phyloP scores from a whole-genome alignment of 2,888 invertebrate genomes.

The Mesochorus sp. region DNA sequence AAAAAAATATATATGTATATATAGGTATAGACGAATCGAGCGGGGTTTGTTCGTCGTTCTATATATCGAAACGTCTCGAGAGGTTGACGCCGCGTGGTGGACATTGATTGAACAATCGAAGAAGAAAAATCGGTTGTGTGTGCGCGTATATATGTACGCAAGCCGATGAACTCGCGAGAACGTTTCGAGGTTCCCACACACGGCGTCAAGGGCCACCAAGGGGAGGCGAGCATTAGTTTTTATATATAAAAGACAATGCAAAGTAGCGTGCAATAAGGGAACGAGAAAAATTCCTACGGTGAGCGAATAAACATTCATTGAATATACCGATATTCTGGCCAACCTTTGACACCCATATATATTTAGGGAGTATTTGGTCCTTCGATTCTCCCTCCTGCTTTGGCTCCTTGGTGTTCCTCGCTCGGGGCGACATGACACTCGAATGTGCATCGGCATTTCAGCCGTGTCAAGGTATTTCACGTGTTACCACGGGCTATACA shows the following conservation, averaged over 20 bases:
- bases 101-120: neutral
- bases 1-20: neutral
- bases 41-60: constrained; percentile 26
- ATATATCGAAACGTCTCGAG: constrained; percentile 45
- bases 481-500: neutral
- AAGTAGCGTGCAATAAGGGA: constrained; percentile 43
- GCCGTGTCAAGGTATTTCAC: constrained; percentile 28
- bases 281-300: constrained; percentile 30
- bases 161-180: constrained; percentile 5
- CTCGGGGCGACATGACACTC: constrained; percentile 36
- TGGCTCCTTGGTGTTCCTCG: constrained; percentile 7
- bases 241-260: constrained; percentile 30
- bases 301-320: constrained; percentile 31
- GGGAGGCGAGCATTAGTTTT: constrained; percentile 47
- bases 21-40: constrained; percentile 11
- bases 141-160: neutral
- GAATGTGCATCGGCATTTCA: constrained; percentile 27
- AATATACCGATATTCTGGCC: neutral
- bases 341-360: constrained; percentile 37
- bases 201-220: constrained; percentile 72
- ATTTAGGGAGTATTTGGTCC: too few species aligned
- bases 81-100: constrained; percentile 20
- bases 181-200: constrained; percentile 74
- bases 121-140: neutral
- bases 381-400: neutral